Evolutionary conservation across 1,140 invertebrate genomes (phyloP).

Genomic region (Antheraea mylitta): DNA sequence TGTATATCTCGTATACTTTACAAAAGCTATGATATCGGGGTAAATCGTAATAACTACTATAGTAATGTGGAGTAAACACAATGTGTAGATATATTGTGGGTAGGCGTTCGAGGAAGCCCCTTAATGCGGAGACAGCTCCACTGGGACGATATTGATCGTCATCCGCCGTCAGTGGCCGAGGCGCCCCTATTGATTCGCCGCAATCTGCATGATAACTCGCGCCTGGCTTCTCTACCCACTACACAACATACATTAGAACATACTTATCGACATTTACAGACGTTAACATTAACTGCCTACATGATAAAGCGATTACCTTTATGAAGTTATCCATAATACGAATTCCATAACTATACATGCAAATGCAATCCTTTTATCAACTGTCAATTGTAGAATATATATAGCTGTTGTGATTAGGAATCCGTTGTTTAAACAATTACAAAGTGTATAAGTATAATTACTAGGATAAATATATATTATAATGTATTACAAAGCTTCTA

Average conservation of each 20-base stretch:
- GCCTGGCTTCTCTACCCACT: conserved; percentile 57
- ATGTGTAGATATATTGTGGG: conserved; percentile 56
- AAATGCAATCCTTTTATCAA: background rate
- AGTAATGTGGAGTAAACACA: conserved; percentile 26
- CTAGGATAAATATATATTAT: no score
- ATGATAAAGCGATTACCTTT: conserved; percentile 11
- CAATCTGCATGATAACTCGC: conserved; percentile 75
- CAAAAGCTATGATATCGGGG: no score
- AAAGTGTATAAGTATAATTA: no score
- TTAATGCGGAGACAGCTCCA: conserved; percentile 74
- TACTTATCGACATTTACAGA: conserved; percentile 32
- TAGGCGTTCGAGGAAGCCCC: conserved; percentile 74
- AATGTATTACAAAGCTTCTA: no score
- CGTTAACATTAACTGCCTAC: conserved; percentile 11
- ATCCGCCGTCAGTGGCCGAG: conserved; percentile 74
- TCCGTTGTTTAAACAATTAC: no score
- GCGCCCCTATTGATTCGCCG: conserved; percentile 75
- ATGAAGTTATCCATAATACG: conserved; percentile 1
- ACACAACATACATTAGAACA: conserved; percentile 51
- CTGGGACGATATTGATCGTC: conserved; percentile 75
- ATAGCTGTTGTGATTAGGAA: background rate
- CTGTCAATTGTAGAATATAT: background rate
- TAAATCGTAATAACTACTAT: background rate
- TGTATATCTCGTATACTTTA: no score
- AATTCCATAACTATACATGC: conserved; percentile 7